Evolutionary conservation across 92 coral and sea anemone genomes (phyloP).

Genomic region (Phenganax marumi): DNA sequence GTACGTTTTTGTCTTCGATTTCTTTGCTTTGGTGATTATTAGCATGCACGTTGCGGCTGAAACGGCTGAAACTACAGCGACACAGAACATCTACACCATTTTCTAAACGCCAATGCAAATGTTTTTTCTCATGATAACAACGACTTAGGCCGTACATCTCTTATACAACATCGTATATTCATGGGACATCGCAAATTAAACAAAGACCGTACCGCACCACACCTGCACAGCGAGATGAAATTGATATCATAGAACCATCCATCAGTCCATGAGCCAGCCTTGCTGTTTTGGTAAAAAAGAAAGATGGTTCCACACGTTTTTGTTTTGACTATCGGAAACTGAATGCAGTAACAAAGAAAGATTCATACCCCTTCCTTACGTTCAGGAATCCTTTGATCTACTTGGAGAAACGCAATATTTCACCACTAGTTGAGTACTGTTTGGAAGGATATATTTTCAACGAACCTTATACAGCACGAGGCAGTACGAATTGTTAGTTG

Average conservation of each 20-base stretch:
- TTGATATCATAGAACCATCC: constrained; percentile 63
- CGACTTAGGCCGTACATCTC: constrained; percentile 61
- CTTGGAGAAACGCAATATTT: too few species aligned
- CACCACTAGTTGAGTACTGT: too few species aligned
- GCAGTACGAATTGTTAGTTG: too few species aligned
- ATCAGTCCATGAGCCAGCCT: constrained; percentile 63
- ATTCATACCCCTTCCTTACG: constrained; percentile 44
- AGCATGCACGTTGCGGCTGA: too few species aligned
- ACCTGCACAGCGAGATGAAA: constrained; percentile 51
- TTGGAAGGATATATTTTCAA: too few species aligned
- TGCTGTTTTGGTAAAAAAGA: constrained; percentile 60
- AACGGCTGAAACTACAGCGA: too few species aligned
- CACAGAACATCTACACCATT: too few species aligned
- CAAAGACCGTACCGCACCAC: constrained; percentile 65
- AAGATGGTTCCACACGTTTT: constrained; percentile 55
- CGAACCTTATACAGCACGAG: too few species aligned
- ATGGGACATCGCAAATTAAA: constrained; percentile 42
- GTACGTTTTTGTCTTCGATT: too few species aligned
- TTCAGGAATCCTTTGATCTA: too few species aligned
- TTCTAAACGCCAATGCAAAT: not conserved
- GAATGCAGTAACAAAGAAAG: constrained; percentile 47
- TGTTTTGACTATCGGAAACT: constrained; percentile 54
- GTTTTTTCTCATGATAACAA: constrained; percentile 42
- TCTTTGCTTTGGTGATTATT: too few species aligned
- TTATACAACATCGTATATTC: constrained; percentile 55